Base-by-base conservation (phyloP, 2,113 vertebrate genomes). In the Hemiprocne comata region DNA sequence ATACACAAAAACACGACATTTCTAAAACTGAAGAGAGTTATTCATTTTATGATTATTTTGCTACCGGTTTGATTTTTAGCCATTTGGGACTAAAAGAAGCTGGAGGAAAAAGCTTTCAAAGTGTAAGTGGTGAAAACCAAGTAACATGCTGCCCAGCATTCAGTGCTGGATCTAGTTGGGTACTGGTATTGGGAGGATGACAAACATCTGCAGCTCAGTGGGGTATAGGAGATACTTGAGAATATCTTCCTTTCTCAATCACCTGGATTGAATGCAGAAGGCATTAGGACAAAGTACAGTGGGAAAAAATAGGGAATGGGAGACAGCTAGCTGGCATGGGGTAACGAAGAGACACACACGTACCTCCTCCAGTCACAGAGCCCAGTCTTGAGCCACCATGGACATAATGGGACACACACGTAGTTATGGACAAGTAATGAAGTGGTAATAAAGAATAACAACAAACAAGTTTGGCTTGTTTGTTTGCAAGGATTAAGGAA, bases 391-490 rank as follows among this genome's bases (percentile, higher is more conserved):
- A 94, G 57, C 77, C 73, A 38, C 54, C 51, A 10, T 0, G 0
- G 36, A 21, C 58, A 29, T 40, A 28, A 66, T 1, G 5, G 40
- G 78, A 8, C 44, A 2, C 0, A 11, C 2, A 9, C 19, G 1
- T 28, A 40, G 71, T 4, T 34, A 64, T 1, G 12, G n/a, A 33
- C 31, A 58, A 34, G 18, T 61, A 83, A 90, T 1, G 50, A 80
- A 11, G 36, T 8, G 25, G 19, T 42, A 62, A n/a, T 34, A 54
- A 70, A 62, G 58, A 26, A 42, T 7, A 55, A 31, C 4, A 84
- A 31, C 4, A 84, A 60, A n/a, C 17, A 25, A 29, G 40, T 48
- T 6, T 77, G 60, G 42, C 46, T 84, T 76, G 21, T 50, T 42
- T 42, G 11, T 42, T 42, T 42, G 40, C 18, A 42, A 73, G 58